phyloP scores from a whole-genome alignment of 37 sponge, comb jelly and placozoan species.

The Theonella swinhoei region DNA sequence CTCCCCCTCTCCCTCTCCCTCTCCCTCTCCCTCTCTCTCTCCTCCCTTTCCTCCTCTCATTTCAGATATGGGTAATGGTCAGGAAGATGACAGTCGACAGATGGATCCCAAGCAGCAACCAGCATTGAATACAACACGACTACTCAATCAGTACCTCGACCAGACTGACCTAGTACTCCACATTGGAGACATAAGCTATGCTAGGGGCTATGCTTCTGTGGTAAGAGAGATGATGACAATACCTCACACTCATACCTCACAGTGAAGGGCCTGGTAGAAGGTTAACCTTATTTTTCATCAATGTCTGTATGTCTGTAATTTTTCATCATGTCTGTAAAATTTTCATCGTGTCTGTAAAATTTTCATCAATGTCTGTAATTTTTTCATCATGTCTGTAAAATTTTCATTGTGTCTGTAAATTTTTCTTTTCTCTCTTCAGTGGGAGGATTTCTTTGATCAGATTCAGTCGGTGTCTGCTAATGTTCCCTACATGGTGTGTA shows the following conservation, averaged over 20 bases:
- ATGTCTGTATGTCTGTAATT: too few species aligned
- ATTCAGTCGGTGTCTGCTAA: slow-evolving; percentile 60
- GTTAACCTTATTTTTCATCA: too few species aligned
- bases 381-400: not conserved
- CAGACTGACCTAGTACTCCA: slow-evolving; percentile 76
- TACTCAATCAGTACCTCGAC: slow-evolving; percentile 26
- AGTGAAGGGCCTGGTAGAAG: too few species aligned
- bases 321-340: not conserved
- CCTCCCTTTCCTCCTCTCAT: not conserved
- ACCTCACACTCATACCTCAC: slow-evolving; percentile 2
- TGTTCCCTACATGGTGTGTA: slow-evolving; percentile 82
- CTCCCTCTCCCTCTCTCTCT: not conserved
- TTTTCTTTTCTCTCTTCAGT: slow-evolving; percentile 32
- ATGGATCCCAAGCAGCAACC: slow-evolving; percentile 31
- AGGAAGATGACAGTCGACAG: slow-evolving; percentile 47
- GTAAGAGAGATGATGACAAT: slow-evolving; percentile 21
- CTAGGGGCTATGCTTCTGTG: slow-evolving; percentile 48
- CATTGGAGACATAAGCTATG: slow-evolving; percentile 89
- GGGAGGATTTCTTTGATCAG: slow-evolving; percentile 82
- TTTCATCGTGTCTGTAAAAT: not conserved
- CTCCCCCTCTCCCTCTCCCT: not conserved
- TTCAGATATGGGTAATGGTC: slow-evolving; percentile 65
- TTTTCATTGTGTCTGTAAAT: not conserved
- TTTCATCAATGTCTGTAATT: not conserved
- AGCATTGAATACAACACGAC: slow-evolving; percentile 57